Conservation (phyloP, 2,888 invertebrate species). For the Ennomos fuscantarius region DNA sequence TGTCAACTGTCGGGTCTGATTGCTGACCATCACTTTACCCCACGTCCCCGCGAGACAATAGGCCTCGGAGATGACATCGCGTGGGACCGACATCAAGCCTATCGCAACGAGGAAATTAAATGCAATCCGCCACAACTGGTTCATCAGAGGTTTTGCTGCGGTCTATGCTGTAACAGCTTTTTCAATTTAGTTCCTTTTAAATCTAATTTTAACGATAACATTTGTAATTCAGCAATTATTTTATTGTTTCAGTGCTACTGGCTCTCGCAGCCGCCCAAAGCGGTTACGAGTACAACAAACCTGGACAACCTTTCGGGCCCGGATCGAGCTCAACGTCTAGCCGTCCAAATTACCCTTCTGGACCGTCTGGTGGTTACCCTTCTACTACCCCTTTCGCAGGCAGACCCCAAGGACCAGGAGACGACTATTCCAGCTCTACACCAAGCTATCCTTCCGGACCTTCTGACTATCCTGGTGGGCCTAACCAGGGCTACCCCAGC, state of each 20-base stretch:
- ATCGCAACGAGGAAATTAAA: constrained; percentile 40
- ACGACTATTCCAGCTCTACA: constrained; percentile 56
- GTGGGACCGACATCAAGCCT: constrained; percentile 32
- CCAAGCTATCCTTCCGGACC: constrained; percentile 61
- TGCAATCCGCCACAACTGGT: constrained; percentile 19
- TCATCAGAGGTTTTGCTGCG: constrained; percentile 31
- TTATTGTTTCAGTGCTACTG: constrained; percentile 70
- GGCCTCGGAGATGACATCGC: constrained; percentile 37
- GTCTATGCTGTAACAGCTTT: constrained; percentile 22
- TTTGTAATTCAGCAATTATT: not conserved
- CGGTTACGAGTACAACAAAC: constrained; percentile 91
- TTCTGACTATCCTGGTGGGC: constrained; percentile 53
- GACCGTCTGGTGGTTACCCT: constrained; percentile 57
- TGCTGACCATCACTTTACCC: not conserved
- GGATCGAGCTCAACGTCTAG: constrained; percentile 42
- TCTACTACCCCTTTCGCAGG: constrained; percentile 59
- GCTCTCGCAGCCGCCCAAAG: constrained; percentile 81
- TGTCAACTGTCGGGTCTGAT: no score
- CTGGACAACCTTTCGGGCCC: constrained; percentile 85
- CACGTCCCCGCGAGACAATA: constrained; percentile 25
- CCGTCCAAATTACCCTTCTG: constrained; percentile 41
- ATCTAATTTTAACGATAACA: constrained; percentile 1
- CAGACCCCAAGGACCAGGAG: constrained; percentile 48
- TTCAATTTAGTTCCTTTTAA: constrained; percentile 30
- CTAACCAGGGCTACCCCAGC: constrained; percentile 58